Percentiles rank a stretch among this genome's conserved stretches.
Evolutionary conservation across 30 jellyfish, hydroid and myxozoan genomes (phyloP).

Genomic region (Mastigias papua): DNA sequence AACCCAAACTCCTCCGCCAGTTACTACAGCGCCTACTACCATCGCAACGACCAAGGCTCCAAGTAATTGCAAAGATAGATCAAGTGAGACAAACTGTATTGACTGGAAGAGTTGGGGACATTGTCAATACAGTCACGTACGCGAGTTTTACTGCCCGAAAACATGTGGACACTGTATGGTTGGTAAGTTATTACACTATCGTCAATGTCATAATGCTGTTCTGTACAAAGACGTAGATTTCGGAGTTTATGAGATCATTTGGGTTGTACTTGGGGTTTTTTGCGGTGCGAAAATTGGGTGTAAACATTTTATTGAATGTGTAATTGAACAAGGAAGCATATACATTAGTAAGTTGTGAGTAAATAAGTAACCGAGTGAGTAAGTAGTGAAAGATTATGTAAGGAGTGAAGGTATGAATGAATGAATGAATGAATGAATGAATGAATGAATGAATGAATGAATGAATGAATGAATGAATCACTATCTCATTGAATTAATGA

Average conservation of each 20-base stretch:
- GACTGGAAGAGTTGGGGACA: constrained; percentile 27
- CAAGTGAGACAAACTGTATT: constrained; percentile 3
- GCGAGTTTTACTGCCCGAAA: constrained; percentile 24
- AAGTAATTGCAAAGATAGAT: not conserved
- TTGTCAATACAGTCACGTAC: constrained; percentile 16
- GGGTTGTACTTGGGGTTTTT: too few species aligned
- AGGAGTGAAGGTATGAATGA: not conserved
- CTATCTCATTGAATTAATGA: not conserved
- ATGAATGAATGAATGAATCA: not conserved
- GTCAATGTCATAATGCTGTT: too few species aligned
- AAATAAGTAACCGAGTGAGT: not conserved
- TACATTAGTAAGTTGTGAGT: too few species aligned
- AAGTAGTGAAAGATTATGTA: too few species aligned
- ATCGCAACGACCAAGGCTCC: constrained; percentile 22
- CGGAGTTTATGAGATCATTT: too few species aligned
- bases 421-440: not conserved
- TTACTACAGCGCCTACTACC: not conserved
- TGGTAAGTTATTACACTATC: not conserved
- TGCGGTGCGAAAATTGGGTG: not conserved
- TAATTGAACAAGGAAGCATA: not conserved
- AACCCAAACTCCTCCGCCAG: constrained; percentile 32
- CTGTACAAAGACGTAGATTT: too few species aligned
- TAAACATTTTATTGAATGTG: not conserved
- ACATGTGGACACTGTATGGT: constrained; percentile 25
- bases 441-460: not conserved